phyloP scores from a whole-genome alignment of 23 tunicate genomes.

The Trididemnum miniatum region DNA sequence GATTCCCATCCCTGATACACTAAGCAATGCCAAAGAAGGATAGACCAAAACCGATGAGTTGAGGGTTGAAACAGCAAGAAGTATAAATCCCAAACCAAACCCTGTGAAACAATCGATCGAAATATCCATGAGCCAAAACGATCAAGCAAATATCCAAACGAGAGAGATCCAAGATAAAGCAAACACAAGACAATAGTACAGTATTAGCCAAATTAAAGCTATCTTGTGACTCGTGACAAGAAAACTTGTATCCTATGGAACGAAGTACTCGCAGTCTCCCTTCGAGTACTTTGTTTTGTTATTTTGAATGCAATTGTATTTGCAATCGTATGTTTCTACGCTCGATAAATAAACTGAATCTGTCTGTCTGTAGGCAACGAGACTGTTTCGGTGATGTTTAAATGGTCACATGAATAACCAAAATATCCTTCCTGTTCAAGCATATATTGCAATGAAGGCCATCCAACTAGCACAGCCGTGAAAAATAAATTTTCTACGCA shows the following conservation, averaged over 20 bases:
- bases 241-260: no score
- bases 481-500: slow-evolving; percentile 38
- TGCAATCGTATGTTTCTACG: no score
- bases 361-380: no score
- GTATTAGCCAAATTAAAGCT: slow-evolving; percentile 23
- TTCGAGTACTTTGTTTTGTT: no score
- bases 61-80: slow-evolving; percentile 36
- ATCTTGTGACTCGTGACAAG: slow-evolving; percentile 12
- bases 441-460: slow-evolving; percentile 48
- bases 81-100: slow-evolving; percentile 26
- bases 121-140: slow-evolving; percentile 30
- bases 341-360: no score
- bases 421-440: slow-evolving; percentile 64
- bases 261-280: no score
- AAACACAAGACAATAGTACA: background rate
- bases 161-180: background rate
- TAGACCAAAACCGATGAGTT: slow-evolving; percentile 29
- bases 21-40: slow-evolving; percentile 31
- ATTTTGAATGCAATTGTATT: no score
- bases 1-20: slow-evolving; percentile 25
- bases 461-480: slow-evolving; percentile 47
- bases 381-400: no score
- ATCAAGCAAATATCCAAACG: slow-evolving; percentile 23
- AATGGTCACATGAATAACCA: background rate
- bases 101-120: slow-evolving; percentile 10